A percentile compares a stretch with the other conserved stretches of the same genome.
Conservation (phyloP, 2,888 invertebrate genomes). For the Saturnia japonica region DNA sequence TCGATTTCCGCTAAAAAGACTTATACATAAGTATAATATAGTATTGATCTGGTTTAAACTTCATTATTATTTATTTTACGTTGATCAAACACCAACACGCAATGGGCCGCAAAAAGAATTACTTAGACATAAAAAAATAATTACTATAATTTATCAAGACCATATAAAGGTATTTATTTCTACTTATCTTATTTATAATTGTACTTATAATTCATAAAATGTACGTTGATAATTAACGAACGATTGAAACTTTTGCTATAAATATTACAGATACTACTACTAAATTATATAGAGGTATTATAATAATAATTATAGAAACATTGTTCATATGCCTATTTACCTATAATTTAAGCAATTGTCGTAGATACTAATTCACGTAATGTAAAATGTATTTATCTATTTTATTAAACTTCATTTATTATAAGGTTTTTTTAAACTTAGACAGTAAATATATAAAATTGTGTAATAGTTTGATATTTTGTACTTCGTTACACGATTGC, state of each 20-base stretch:
- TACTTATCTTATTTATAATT: not conserved
- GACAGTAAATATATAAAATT: not conserved
- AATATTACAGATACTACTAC: not conserved
- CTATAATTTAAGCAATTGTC: not conserved
- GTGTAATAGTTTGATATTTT: not conserved
- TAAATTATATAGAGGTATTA: not conserved
- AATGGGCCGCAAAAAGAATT: not conserved
- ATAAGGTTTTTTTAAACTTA: not conserved
- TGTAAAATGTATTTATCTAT: not conserved
- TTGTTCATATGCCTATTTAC: not conserved
- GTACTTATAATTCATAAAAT: not conserved
- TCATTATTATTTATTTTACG: not conserved
- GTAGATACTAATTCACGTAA: not conserved
- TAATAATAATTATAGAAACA: not conserved
- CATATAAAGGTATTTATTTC: not conserved
- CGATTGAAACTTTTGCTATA: not conserved
- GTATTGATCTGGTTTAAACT: not conserved
- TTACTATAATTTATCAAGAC: not conserved
- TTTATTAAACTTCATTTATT: not conserved
- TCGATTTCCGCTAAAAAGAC: not conserved
- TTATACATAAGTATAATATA: not conserved
- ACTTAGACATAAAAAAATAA: not conserved
- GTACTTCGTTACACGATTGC: not conserved
- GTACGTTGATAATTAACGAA: not conserved
- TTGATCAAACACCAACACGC: not conserved